A percentile compares a stretch with the other conserved stretches of the same genome.
Evolutionary conservation across 1,140 invertebrate species (phyloP).

Genomic region (Halotydeus destructor): DNA sequence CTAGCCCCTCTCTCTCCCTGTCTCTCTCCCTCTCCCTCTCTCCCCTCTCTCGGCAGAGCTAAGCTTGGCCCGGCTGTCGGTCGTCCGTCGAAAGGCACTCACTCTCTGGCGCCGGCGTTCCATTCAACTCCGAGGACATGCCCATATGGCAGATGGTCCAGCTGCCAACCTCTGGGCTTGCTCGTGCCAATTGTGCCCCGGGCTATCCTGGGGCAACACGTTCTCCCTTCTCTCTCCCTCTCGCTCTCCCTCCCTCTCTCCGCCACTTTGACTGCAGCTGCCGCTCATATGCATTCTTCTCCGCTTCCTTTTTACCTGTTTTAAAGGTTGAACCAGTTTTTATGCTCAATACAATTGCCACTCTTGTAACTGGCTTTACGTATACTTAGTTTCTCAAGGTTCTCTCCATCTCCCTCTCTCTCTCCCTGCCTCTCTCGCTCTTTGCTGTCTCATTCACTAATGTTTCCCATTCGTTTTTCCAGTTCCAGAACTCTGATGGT

Average conservation of each 20-base stretch:
- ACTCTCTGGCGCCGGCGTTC: too few relatives aligned
- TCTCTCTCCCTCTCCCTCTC: too few relatives aligned
- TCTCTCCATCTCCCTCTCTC: background rate
- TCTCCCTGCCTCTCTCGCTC: background rate
- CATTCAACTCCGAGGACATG: too few relatives aligned
- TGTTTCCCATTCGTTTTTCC: too few relatives aligned
- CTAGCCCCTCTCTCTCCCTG: too few relatives aligned
- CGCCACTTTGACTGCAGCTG: background rate
- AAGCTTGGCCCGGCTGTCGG: too few relatives aligned
- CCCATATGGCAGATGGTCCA: background rate
- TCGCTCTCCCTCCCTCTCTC: constrained; percentile 1
- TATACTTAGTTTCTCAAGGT: background rate
- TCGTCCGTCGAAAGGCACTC: too few relatives aligned
- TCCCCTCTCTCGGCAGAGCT: too few relatives aligned
- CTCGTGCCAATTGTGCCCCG: background rate
- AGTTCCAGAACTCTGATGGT: too few relatives aligned
- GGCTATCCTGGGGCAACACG: background rate
- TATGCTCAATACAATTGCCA: background rate
- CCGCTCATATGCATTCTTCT: background rate
- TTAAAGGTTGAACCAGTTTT: background rate
- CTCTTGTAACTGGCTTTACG: background rate
- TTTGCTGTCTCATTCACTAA: too few relatives aligned
- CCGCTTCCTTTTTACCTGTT: background rate
- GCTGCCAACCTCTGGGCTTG: background rate
- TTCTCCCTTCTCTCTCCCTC: background rate